Percentiles rank a stretch among this genome's conserved stretches.
phyloP scores from a whole-genome alignment of 2,888 invertebrate species.

The Drosophila niveifrons region DNA sequence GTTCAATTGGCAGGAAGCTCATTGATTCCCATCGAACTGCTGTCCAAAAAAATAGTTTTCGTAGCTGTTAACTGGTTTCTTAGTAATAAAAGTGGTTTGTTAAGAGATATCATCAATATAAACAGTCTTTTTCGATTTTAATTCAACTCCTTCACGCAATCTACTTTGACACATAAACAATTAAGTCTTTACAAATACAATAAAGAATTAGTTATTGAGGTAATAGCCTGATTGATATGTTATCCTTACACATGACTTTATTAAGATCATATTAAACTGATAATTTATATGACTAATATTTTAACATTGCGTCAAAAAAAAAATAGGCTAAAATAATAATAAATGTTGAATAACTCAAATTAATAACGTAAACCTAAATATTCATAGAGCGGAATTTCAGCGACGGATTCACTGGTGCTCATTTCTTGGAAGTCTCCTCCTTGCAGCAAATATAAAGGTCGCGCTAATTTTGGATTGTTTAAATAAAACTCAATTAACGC shows the following conservation, averaged over 20 bases:
- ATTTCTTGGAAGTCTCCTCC: constrained; percentile 76
- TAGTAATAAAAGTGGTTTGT: too few relatives aligned
- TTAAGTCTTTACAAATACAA: too few relatives aligned
- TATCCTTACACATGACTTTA: background rate
- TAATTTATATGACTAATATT: background rate
- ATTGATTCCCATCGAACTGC: constrained; percentile 71
- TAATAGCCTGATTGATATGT: too few relatives aligned
- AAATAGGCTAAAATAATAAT: background rate
- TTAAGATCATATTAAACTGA: background rate
- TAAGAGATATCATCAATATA: too few relatives aligned
- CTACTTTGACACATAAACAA: too few relatives aligned
- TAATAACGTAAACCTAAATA: constrained; percentile 79
- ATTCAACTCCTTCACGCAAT: too few relatives aligned
- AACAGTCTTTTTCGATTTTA: too few relatives aligned
- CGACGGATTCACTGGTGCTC: constrained; percentile 50
- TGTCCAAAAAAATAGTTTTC: constrained; percentile 59
- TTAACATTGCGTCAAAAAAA: background rate
- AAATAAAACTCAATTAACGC: constrained; percentile 81
- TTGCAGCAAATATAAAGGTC: constrained; percentile 80
- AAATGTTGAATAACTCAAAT: background rate
- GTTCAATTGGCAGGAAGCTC: constrained; percentile 70
- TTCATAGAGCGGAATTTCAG: constrained; percentile 82
- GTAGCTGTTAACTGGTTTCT: background rate
- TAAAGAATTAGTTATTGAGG: too few relatives aligned
- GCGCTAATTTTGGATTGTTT: constrained; percentile 72